These are phyloP conservation scores for Pachymerium ferrugineum DNA, from an alignment of 2,888 invertebrate species.

Conservation along the genomic window DNA sequence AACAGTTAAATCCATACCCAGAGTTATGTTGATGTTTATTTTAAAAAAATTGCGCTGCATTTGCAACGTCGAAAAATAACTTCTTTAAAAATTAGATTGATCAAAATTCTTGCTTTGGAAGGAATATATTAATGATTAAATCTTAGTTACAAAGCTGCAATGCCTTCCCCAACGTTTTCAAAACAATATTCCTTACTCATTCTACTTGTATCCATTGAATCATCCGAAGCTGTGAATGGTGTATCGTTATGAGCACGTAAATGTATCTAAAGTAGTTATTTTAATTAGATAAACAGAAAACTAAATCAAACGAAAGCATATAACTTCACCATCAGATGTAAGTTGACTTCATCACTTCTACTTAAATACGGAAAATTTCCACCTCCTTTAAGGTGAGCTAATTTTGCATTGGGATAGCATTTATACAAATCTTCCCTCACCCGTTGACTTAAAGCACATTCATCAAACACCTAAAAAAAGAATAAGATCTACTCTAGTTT, in stretches of 20 bases:
- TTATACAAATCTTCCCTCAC: slow-evolving; percentile 78
- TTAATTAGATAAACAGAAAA: neutral
- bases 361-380: slow-evolving; percentile 89
- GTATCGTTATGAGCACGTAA: neutral
- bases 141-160: no score
- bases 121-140: no score
- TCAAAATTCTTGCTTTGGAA: no score
- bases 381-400: slow-evolving; percentile 80
- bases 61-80: no score
- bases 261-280: neutral
- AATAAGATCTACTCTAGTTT: neutral
- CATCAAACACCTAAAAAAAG: slow-evolving; percentile 63
- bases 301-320: neutral
- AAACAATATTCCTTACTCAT: no score
- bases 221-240: neutral
- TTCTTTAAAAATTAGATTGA: no score
- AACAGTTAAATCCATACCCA: no score
- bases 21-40: no score
- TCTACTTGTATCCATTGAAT: no score
- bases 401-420: slow-evolving; percentile 75
- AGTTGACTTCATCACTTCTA: slow-evolving; percentile 78
- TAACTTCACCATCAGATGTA: slow-evolving; percentile 69
- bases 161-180: no score
- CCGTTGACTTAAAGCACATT: slow-evolving; percentile 67
- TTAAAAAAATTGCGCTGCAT: no score